A percentile compares a stretch with the other conserved stretches of the same genome.
These are phyloP conservation scores for Rhorus exstirpatorius DNA, from an alignment of 2,888 invertebrate genomes.

Conservation along the genomic window DNA sequence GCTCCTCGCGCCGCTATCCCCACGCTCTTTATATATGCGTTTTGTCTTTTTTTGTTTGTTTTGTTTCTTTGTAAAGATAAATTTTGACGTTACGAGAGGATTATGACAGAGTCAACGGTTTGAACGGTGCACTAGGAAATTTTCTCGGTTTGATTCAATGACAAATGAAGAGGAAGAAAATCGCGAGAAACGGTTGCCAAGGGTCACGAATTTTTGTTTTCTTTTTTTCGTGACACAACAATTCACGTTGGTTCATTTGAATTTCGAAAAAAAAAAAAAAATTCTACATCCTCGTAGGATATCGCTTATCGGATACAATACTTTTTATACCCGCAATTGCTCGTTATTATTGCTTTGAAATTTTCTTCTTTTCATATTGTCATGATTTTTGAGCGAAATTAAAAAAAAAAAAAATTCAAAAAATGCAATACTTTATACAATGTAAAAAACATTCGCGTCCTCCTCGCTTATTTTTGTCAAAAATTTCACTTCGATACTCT, in stretches of 20 bases:
- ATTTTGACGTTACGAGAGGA: slow-evolving; percentile 69
- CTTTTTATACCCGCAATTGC: no score
- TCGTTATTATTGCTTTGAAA: no score
- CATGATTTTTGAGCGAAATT: no score
- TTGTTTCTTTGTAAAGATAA: no score
- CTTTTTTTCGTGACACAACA: slow-evolving; percentile 15
- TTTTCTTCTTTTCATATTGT: no score
- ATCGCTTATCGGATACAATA: no score
- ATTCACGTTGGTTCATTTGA: slow-evolving; percentile 31
- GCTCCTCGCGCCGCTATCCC: slow-evolving; percentile 67
- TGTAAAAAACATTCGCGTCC: no score
- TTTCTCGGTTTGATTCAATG: slow-evolving; percentile 51
- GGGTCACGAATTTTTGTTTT: slow-evolving; percentile 45
- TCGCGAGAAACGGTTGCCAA: slow-evolving; percentile 57
- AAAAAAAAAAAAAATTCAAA: no score
- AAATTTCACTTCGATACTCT: no score
- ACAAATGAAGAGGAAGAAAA: slow-evolving; percentile 62
- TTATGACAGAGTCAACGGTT: slow-evolving; percentile 69
- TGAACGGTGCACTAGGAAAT: slow-evolving; percentile 67
- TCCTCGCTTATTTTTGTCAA: no score
- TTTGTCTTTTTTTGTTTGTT: slow-evolving; percentile 55
- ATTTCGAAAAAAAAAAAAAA: slow-evolving; percentile 20
- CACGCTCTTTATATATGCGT: slow-evolving; percentile 59
- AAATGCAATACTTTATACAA: no score
- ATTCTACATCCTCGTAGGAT: no score